phyloP scores from a whole-genome alignment of 23 tunicate genomes.

The Ascidia mentula region DNA sequence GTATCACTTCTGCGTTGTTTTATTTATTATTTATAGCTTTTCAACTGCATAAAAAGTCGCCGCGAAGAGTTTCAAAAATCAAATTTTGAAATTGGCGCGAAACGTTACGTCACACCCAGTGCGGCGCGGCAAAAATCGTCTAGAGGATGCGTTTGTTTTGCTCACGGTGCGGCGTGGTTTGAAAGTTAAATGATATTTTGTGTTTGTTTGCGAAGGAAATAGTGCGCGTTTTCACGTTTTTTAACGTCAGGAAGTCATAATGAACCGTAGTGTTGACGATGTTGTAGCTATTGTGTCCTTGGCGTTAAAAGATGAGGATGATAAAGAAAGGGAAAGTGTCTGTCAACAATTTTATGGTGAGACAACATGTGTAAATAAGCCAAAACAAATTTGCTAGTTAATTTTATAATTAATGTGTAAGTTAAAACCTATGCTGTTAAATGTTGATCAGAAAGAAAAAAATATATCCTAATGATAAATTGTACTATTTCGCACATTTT shows the following conservation, averaged over 20 bases:
- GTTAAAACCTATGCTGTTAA: not conserved
- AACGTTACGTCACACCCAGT: constrained; percentile 7
- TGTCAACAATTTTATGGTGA: constrained; percentile 5
- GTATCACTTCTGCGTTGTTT: no score
- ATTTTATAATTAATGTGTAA: not conserved
- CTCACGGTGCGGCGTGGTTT: not conserved
- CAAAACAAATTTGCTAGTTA: not conserved
- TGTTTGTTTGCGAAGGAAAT: constrained; percentile 6
- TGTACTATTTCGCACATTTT: not conserved
- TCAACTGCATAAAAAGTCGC: not conserved
- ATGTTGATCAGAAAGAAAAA: not conserved
- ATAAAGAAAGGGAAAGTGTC: not conserved
- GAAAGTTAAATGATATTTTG: not conserved
- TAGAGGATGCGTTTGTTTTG: not conserved
- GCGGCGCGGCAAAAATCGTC: not conserved
- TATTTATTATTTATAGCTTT: not conserved
- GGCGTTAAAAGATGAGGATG: constrained; percentile 15
- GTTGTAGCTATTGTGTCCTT: constrained; percentile 8
- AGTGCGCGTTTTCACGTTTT: not conserved
- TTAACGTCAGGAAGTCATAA: not conserved
- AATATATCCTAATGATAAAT: constrained; percentile 6
- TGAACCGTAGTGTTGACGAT: constrained; percentile 9
- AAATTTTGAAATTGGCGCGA: not conserved
- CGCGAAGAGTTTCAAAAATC: not conserved
- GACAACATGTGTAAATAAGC: not conserved